Evolutionary conservation across 2,113 vertebrate species (phyloP).

Genomic region (Engystomops pustulosus): DNA sequence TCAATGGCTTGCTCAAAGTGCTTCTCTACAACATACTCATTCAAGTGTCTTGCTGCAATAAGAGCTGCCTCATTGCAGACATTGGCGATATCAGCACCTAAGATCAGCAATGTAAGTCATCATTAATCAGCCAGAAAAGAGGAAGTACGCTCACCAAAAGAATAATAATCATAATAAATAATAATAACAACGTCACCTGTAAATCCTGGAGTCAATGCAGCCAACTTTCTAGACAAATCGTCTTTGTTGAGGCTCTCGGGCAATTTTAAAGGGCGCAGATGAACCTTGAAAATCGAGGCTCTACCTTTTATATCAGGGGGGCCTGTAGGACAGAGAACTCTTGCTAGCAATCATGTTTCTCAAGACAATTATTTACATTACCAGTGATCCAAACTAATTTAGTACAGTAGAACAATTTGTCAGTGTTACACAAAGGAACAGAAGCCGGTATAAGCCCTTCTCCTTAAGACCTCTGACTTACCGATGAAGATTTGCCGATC

Average conservation of each 20-base stretch:
- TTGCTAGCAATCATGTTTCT: neutral
- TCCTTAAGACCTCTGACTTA: conserved; percentile 60
- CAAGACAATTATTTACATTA: too few relatives aligned
- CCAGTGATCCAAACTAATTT: too few relatives aligned
- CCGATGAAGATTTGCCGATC: conserved; percentile 81
- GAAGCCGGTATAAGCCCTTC: too few relatives aligned
- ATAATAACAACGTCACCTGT: conserved; percentile 80
- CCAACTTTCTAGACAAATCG: conserved; percentile 71
- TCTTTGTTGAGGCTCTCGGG: conserved; percentile 67
- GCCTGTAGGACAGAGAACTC: conserved; percentile 64
- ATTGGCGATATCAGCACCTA: conserved; percentile 80
- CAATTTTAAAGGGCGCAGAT: conserved; percentile 78
- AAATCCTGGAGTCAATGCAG: conserved; percentile 76
- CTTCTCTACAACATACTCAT: conserved; percentile 63
- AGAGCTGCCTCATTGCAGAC: conserved; percentile 81
- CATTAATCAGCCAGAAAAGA: too few relatives aligned
- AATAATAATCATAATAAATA: too few relatives aligned
- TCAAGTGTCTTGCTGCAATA: conserved; percentile 74
- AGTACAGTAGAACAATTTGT: too few relatives aligned
- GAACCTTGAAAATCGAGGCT: conserved; percentile 80
- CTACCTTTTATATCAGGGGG: conserved; percentile 81
- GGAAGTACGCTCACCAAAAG: too few relatives aligned
- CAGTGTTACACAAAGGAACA: too few relatives aligned
- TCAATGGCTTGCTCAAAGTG: conserved; percentile 74
- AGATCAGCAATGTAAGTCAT: neutral